Evolutionary conservation across 2,797 vertebrate species (phyloP), one percentile per base, ranked within the genome.

Genomic region (Lycodopsis pacificus): DNA sequence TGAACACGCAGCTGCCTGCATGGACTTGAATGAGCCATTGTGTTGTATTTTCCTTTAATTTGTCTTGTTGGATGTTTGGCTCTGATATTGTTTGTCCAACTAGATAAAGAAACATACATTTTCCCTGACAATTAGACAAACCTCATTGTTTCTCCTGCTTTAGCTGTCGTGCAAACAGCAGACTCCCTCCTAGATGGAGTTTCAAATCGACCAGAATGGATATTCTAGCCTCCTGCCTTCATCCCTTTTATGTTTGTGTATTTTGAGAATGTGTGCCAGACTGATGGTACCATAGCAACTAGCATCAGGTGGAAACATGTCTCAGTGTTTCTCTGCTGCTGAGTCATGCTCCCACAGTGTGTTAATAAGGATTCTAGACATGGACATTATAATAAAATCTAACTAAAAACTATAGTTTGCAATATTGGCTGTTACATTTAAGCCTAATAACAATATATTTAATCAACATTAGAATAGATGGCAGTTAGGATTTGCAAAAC

Each of bases 231-330:
- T 30, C 42, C 53, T 67, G 68, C 65, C 46, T 79, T 70, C 65
- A 80, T 82, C 15, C 62, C 51, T 74, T 22, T 80, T 25, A 44
- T 89, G 75, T 91, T 89, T 91, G 89, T 89, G 80, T 89, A 86
- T 88, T 89, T 86, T 78, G 77, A 82, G 75, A 81, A 48, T 59
- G 57, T 59, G 62, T 77, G 75, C 67, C 70, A 63, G 77, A 58
- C 81, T 78, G 76, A 64, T 78, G 79, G 80, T 66, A 42, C 74
- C 85, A 89, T 92, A 77, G 88, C 84, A 92, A 91, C 86, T 61
- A 65, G 76, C 71, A 53, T 89, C 69, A 82, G 77, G 86, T 81
- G 64, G 73, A 87, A 84, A 66, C 70, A 83, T 86, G 73, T 58
- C 73, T 20, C 71, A 73, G 68, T 73, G 73, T 89, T 88, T 85